These are phyloP conservation scores for Polyodon spathula DNA, from an alignment of 2,113 vertebrate species.

Conservation along the genomic window DNA sequence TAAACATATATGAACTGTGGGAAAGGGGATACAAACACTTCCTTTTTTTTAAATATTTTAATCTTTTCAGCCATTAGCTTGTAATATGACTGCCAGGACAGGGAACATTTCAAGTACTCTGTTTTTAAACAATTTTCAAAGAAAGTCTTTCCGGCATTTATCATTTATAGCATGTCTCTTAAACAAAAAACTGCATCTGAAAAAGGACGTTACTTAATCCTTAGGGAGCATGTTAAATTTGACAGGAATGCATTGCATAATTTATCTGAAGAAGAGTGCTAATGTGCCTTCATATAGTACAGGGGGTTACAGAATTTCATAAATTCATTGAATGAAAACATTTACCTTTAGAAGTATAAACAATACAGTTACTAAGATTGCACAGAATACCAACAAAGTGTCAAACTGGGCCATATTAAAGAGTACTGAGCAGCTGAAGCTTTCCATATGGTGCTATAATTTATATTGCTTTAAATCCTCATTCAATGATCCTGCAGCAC, in stretches of 20 bases:
- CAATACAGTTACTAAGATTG: constrained; percentile 55
- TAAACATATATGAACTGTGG: background rate
- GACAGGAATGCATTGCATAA: constrained; percentile 44
- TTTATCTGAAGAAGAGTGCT: constrained; percentile 46
- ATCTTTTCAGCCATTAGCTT: constrained; percentile 15
- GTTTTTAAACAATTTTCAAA: constrained; percentile 40
- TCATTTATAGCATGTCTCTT: constrained; percentile 28
- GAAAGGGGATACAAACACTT: background rate
- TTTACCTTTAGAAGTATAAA: constrained; percentile 64
- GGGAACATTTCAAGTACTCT: constrained; percentile 23
- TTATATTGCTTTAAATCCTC: constrained; percentile 27
- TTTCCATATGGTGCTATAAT: constrained; percentile 54
- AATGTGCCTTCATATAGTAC: constrained; percentile 35
- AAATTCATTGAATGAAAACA: constrained; percentile 66
- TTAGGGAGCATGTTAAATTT: constrained; percentile 33
- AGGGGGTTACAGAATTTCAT: constrained; percentile 56
- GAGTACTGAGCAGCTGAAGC: constrained; percentile 45
- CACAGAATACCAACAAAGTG: constrained; percentile 61
- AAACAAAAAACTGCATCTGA: constrained; percentile 25
- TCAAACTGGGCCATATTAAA: constrained; percentile 55
- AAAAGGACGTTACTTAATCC: constrained; percentile 45
- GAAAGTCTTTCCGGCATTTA: constrained; percentile 30
- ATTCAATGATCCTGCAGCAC: constrained; percentile 6
- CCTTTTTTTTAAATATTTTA: background rate
- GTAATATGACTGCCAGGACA: constrained; percentile 21